phyloP scores from a whole-genome alignment of 2,888 invertebrate species.

The Aphidius colemani region DNA sequence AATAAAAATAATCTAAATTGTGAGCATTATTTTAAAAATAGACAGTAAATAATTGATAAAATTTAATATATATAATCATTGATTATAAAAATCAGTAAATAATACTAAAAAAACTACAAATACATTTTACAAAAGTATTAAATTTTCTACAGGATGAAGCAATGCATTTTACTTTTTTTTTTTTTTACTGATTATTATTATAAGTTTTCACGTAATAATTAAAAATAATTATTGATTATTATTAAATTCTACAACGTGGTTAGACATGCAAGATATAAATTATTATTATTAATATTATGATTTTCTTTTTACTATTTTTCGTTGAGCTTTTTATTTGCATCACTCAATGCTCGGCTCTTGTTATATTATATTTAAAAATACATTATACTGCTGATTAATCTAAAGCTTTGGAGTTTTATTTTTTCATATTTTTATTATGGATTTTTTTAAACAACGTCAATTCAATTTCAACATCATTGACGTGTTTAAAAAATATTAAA shows the following conservation, averaged over 20 bases:
- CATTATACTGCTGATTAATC: constrained; percentile 48
- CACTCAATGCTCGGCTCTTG: constrained; percentile 38
- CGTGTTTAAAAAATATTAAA: constrained; percentile 45
- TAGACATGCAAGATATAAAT: too few relatives aligned
- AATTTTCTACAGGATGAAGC: constrained; percentile 44
- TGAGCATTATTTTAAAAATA: too few relatives aligned
- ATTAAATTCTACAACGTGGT: constrained; percentile 16
- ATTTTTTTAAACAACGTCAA: constrained; percentile 31
- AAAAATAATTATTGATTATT: constrained; percentile 19
- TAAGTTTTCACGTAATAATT: too few relatives aligned
- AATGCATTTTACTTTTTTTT: constrained; percentile 27
- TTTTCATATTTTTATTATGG: constrained; percentile 42
- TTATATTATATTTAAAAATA: constrained; percentile 40
- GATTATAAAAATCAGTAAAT: too few relatives aligned
- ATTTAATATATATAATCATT: too few relatives aligned
- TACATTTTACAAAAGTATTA: constrained; percentile 28
- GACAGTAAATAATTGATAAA: too few relatives aligned
- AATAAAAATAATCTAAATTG: too few relatives aligned
- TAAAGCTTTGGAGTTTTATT: constrained; percentile 57
- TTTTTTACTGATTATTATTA: too few relatives aligned
- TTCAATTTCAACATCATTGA: constrained; percentile 23
- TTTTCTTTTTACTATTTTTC: constrained; percentile 12
- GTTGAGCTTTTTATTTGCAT: constrained; percentile 36
- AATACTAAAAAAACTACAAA: too few relatives aligned
- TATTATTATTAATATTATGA: constrained; percentile 24